These are phyloP conservation scores for Diprion similis DNA, from an alignment of 1,140 invertebrate genomes.

Conservation along the genomic window DNA sequence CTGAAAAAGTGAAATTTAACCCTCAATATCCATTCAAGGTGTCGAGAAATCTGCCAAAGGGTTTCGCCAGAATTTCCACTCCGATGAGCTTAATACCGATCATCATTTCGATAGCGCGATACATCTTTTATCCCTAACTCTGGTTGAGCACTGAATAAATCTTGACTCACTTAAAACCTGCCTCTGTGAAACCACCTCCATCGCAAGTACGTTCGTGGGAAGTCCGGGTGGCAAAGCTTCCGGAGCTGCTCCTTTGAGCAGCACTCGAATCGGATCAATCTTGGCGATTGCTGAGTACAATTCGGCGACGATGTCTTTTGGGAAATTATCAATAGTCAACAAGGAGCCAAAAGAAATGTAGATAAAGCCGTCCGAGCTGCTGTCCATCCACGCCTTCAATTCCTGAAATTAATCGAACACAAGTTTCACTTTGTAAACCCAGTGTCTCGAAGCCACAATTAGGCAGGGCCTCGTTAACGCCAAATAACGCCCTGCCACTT, in stretches of 20 bases:
- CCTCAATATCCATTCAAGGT: not conserved
- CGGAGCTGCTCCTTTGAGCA: conserved; percentile 36
- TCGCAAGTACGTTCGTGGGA: conserved; percentile 66
- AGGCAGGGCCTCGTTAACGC: too few relatives aligned
- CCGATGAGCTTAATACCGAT: conserved; percentile 3
- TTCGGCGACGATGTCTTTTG: conserved; percentile 46
- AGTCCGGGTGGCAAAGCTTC: conserved; percentile 42
- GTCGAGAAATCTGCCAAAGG: not conserved
- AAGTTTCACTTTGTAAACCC: conserved; percentile 16
- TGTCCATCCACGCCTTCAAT: conserved; percentile 70
- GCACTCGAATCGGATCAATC: conserved; percentile 32
- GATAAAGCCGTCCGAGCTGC: conserved; percentile 70
- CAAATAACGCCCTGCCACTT: too few relatives aligned
- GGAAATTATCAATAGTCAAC: conserved; percentile 66
- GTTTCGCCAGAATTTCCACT: not conserved
- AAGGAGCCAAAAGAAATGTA: conserved; percentile 76
- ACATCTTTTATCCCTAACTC: conserved; percentile 16
- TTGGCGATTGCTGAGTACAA: conserved; percentile 36
- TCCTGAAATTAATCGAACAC: conserved; percentile 60
- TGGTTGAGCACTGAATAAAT: conserved; percentile 11
- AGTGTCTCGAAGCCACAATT: not conserved
- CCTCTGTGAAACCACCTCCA: conserved; percentile 70
- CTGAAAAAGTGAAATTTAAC: conserved; percentile 29
- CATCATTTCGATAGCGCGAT: not conserved
- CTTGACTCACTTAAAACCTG: conserved; percentile 65